These are phyloP conservation scores for Lipotes vexillifer DNA, from an alignment of 2,113 vertebrate genomes.

Conservation along the genomic window DNA sequence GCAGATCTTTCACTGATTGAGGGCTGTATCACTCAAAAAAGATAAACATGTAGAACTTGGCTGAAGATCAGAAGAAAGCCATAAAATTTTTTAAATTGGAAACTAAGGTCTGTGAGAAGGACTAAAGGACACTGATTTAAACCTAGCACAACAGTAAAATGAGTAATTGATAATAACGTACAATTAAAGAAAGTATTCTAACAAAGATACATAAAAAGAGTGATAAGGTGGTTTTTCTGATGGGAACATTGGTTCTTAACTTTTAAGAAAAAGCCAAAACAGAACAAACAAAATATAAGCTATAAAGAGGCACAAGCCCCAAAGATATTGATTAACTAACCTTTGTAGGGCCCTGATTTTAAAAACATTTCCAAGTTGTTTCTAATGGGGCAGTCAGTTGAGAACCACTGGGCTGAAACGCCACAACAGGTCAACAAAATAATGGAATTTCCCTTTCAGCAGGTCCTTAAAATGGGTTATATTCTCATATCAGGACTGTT, in stretches of 20 bases:
- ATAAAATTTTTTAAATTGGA: neutral
- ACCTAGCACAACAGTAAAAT: neutral
- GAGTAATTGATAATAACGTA: neutral
- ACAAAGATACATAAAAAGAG: neutral
- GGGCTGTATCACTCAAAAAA: neutral
- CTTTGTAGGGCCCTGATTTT: neutral
- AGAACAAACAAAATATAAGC: neutral
- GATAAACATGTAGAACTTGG: neutral
- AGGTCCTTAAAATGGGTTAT: neutral
- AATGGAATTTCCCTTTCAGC: slow-evolving; percentile 12
- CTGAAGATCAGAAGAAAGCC: neutral
- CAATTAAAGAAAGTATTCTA: neutral
- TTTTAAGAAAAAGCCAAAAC: neutral
- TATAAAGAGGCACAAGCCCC: neutral
- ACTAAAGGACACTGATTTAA: neutral
- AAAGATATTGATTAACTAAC: neutral
- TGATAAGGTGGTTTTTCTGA: neutral
- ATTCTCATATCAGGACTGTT: neutral
- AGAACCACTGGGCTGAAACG: slow-evolving; percentile 9
- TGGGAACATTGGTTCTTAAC: neutral
- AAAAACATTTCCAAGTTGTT: neutral
- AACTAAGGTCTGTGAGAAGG: neutral
- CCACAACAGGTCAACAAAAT: neutral
- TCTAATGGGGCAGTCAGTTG: neutral
- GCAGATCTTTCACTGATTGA: neutral